These are phyloP conservation scores for Pao palembangensis DNA, from an alignment of 2,113 vertebrate genomes.

Conservation along the genomic window DNA sequence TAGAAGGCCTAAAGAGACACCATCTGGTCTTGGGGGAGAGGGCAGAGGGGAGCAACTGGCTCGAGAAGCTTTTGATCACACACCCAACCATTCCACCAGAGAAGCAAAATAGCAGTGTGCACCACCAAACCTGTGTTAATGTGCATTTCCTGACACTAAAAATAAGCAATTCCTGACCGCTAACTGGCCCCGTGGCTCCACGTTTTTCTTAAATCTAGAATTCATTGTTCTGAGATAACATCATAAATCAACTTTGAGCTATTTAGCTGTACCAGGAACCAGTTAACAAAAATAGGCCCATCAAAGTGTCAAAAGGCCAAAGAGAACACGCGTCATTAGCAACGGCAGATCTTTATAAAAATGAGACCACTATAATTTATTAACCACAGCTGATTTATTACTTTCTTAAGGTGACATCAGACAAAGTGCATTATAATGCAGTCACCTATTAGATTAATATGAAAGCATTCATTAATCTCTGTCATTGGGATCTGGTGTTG, in stretches of 20 bases:
- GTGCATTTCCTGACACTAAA: not conserved
- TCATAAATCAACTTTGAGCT: constrained; percentile 22
- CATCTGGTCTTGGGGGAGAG: constrained; percentile 71
- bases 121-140: not conserved
- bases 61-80: constrained; percentile 41
- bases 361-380: not conserved
- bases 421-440: too few species aligned
- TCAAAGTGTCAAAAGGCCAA: constrained; percentile 35
- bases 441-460: too few species aligned
- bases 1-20: constrained; percentile 65
- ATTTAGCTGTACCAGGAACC: constrained; percentile 23
- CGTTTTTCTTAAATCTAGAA: too few species aligned
- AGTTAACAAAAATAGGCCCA: constrained; percentile 3
- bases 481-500: too few species aligned
- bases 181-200: not conserved
- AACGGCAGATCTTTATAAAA: not conserved
- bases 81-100: constrained; percentile 41
- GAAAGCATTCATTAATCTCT: too few species aligned
- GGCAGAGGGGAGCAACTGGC: constrained; percentile 34
- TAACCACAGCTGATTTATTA: not conserved
- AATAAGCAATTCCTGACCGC: not conserved
- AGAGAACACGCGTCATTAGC: constrained; percentile 5
- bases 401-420: not conserved
- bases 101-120: constrained; percentile 8
- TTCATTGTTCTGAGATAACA: not conserved